phyloP scores from a whole-genome alignment of 2,888 invertebrate genomes.

The Cotesia congregata region DNA sequence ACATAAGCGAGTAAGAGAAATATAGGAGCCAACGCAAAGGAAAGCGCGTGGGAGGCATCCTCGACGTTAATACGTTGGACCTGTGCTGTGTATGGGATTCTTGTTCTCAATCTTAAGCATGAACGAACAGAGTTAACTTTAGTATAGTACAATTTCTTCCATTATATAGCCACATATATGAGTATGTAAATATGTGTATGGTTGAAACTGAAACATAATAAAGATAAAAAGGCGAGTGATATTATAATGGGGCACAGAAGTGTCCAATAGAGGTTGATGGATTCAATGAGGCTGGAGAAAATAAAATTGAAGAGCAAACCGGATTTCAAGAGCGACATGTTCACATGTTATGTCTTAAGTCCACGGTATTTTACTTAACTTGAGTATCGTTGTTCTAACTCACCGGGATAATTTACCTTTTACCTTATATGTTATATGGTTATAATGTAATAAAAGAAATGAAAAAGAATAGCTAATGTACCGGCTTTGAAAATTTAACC shows the following conservation, averaged over 20 bases:
- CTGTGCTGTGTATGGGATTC: conserved; percentile 26
- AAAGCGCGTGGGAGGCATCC: conserved; percentile 33
- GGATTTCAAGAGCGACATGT: conserved; percentile 28
- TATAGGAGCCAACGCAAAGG: conserved; percentile 29
- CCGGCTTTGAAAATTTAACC: no score
- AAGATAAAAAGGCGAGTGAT: conserved; percentile 9
- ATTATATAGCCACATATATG: neutral
- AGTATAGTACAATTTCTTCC: neutral
- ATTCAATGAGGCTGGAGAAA: conserved; percentile 21
- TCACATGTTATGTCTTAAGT: neutral
- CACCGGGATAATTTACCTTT: neutral
- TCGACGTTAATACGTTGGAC: conserved; percentile 32
- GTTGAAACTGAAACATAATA: neutral
- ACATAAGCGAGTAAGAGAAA: conserved; percentile 2
- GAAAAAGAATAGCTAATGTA: neutral
- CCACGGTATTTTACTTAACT: neutral
- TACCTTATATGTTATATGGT: neutral
- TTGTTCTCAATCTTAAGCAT: conserved; percentile 25
- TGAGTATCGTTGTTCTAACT: neutral
- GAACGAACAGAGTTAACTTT: neutral
- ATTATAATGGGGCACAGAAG: conserved; percentile 12
- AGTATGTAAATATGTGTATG: neutral
- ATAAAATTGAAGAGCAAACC: conserved; percentile 28
- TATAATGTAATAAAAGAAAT: neutral
- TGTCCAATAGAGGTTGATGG: conserved; percentile 12